Conservation (phyloP, 2,888 invertebrate genomes). For the Tetranychus truncatus region DNA sequence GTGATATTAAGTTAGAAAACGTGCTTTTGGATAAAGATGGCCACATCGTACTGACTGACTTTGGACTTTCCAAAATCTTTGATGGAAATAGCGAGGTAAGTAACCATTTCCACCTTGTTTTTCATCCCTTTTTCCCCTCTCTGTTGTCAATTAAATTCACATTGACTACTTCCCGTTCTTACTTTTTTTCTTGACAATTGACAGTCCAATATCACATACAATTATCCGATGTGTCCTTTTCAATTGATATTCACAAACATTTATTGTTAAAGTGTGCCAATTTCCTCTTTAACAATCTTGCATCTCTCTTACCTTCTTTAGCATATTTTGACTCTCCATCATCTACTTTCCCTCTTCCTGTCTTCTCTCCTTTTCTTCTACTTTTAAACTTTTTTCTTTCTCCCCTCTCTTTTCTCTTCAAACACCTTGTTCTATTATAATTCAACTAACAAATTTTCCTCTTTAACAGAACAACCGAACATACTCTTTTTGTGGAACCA, state of each 20-base stretch:
- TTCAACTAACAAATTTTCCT: background rate
- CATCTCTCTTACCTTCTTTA: background rate
- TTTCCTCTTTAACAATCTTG: background rate
- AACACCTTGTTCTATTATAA: background rate
- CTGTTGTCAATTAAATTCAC: background rate
- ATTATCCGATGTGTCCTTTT: background rate
- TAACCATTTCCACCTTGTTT: background rate
- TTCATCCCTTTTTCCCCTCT: background rate
- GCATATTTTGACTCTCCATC: background rate
- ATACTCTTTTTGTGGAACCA: conserved; percentile 93
- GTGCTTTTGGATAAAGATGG: conserved; percentile 81
- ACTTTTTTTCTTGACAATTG: no score
- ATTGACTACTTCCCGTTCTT: background rate
- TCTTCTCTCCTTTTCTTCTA: conserved; percentile 14
- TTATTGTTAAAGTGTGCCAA: background rate
- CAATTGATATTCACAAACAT: background rate
- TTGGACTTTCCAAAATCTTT: conserved; percentile 89
- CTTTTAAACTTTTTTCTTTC: background rate
- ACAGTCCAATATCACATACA: no score
- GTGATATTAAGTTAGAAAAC: conserved; percentile 93
- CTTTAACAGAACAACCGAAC: conserved; percentile 50
- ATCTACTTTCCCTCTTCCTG: conserved; percentile 13
- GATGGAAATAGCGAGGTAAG: conserved; percentile 45
- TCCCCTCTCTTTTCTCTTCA: background rate
- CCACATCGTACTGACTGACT: conserved; percentile 89